Base-by-base conservation (phyloP, 2,888 invertebrate genomes). In the Lithophane leautieri region DNA sequence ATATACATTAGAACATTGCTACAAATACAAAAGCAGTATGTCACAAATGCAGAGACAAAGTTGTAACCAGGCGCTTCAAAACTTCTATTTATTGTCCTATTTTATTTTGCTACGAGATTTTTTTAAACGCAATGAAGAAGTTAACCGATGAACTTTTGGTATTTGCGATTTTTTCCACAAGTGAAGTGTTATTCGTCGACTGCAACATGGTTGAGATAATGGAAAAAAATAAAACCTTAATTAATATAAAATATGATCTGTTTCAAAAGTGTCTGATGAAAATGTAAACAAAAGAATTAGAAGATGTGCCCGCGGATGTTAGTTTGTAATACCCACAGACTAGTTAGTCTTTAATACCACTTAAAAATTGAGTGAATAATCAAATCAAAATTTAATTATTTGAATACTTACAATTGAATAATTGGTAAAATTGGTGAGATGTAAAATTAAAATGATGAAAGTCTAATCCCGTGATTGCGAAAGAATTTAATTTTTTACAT, bases 101-200 rank as follows among this genome's bases (percentile, higher is more conserved):
- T 87, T 81, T 81, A 78, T 74, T 83, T 81, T 65, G 47, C 47
- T 42, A 63, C 66, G 25, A 79, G 74, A 74, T 75, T 81, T 86
- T 84, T 50, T 6, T 7, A 60, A 78, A 77, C 40, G 50, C 73
- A 70, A 82, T 79, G 73, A 58, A 52, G 73, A 85, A 82, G 74
- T 85, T 87, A 70, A 22, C 52, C 40, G 6, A 12, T 12, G 19
- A 56, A 70, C 54, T 78, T 75, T 71, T 80, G 65, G 62, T 83
- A 70, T 83, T 79, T 83, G 62, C 16, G n/a, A 25, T 78, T 73
- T 70, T 76, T 77, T 61, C 34, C 56, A 62, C n/a, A 42, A 40
- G 11, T 63, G 16, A 54, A 50, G 11, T 70, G n/a, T 65, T 56
- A 34, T 83, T 28, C 14, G 40, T 34, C 4, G 14, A 60, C 7